Conservation (phyloP, 2,888 invertebrate species). For the Caenorhabditis sulstoni region DNA sequence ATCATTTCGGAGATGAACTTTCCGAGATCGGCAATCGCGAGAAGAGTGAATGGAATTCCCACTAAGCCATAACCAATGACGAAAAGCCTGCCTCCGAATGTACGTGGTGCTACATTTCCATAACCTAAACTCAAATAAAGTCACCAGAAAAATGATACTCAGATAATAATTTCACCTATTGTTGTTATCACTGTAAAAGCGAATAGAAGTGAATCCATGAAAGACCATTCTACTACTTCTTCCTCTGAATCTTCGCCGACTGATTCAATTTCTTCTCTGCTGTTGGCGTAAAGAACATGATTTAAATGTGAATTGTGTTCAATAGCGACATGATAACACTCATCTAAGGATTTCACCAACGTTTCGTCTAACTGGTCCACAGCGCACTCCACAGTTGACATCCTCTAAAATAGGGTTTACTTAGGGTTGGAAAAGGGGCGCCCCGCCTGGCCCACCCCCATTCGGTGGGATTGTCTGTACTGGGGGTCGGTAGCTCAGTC, state of each 20-base stretch:
- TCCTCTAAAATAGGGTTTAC: slow-evolving; percentile 9
- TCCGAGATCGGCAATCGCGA: slow-evolving; percentile 79
- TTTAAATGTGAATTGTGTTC: slow-evolving; percentile 69
- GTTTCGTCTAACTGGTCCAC: slow-evolving; percentile 56
- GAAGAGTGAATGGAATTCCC: slow-evolving; percentile 78
- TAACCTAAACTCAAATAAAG: slow-evolving; percentile 69
- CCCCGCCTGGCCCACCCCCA: too few species aligned
- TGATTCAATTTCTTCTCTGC: slow-evolving; percentile 65
- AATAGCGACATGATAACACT: slow-evolving; percentile 71
- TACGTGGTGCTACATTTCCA: slow-evolving; percentile 78
- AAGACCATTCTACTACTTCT: slow-evolving; percentile 72
- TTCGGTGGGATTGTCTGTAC: too few species aligned
- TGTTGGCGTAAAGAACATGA: slow-evolving; percentile 64
- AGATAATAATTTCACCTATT: too few species aligned
- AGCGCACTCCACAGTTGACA: slow-evolving; percentile 59
- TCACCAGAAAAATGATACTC: too few species aligned
- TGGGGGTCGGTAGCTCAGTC: too few species aligned
- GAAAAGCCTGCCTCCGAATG: slow-evolving; percentile 76
- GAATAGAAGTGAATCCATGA: slow-evolving; percentile 77
- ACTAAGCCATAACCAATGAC: slow-evolving; percentile 78
- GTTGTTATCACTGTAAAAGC: slow-evolving; percentile 80
- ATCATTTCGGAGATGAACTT: slow-evolving; percentile 79
- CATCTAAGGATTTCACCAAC: slow-evolving; percentile 66
- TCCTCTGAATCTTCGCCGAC: slow-evolving; percentile 46
- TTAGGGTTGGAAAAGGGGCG: too few species aligned